Conservation (phyloP, 64 coral and sea anemone species). For the Platygyra sinensis region DNA sequence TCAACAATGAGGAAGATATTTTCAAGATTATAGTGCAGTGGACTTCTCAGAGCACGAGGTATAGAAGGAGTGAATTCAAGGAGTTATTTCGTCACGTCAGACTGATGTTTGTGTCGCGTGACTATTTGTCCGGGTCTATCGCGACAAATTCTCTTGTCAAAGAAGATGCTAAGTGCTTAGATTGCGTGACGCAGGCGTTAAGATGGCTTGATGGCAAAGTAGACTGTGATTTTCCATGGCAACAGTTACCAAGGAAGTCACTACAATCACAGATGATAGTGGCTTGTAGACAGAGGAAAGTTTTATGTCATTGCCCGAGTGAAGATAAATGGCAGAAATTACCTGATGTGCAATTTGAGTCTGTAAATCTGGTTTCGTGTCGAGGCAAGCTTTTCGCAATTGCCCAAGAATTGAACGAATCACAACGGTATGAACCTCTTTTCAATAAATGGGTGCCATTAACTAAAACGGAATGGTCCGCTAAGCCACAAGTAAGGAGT, state of each 20-base stretch:
- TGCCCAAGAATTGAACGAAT: background rate
- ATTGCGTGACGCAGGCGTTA: slow-evolving; percentile 7
- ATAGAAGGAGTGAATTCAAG: slow-evolving; percentile 13
- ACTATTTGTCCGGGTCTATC: background rate
- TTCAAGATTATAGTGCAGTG: slow-evolving; percentile 13
- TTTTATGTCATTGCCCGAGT: background rate
- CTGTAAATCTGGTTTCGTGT: background rate
- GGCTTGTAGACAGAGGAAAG: background rate
- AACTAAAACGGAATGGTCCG: background rate
- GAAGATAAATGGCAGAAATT: background rate
- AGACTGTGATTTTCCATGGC: background rate
- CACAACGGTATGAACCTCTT: background rate
- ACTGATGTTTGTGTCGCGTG: slow-evolving; percentile 8
- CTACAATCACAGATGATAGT: background rate
- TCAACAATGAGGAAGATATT: slow-evolving; percentile 10
- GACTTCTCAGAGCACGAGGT: background rate
- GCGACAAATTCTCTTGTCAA: background rate
- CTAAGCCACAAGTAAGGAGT: background rate
- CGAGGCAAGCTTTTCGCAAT: background rate
- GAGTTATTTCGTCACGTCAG: slow-evolving; percentile 21
- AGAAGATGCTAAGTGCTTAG: background rate
- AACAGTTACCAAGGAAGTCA: background rate
- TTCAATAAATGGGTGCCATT: background rate
- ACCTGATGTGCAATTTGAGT: background rate
- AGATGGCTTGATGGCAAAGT: background rate